These are phyloP conservation scores for Indicator indicator DNA, from an alignment of 2,113 vertebrate species.

Conservation along the genomic window DNA sequence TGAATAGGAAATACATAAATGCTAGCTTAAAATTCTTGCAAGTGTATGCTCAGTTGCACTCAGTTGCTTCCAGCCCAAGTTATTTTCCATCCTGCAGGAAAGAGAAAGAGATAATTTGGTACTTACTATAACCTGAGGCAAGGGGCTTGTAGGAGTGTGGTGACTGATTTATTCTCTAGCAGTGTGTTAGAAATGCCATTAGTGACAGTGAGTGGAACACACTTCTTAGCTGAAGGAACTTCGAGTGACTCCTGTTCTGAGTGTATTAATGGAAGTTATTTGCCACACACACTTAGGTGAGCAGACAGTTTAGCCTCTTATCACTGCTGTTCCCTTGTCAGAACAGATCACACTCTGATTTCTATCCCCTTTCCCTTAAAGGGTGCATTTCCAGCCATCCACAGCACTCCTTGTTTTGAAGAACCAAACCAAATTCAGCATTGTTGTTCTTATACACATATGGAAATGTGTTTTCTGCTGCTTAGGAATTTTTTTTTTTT, in stretches of 20 bases:
- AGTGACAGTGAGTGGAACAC: neutral
- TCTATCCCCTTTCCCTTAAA: neutral
- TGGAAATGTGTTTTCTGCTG: neutral
- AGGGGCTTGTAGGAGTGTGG: neutral
- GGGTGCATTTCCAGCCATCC: neutral
- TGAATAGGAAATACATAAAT: neutral
- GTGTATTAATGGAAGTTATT: neutral
- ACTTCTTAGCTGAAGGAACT: slow-evolving; percentile 27
- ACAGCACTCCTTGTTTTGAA: neutral
- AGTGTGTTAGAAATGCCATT: neutral
- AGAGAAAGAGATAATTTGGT: neutral
- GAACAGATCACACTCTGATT: neutral
- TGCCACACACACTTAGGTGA: neutral
- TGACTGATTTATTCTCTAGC: neutral
- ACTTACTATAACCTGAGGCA: slow-evolving; percentile 39
- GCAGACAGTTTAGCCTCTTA: neutral
- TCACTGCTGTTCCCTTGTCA: neutral
- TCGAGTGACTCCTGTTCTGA: slow-evolving; percentile 10
- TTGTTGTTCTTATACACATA: no score
- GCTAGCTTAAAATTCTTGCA: neutral
- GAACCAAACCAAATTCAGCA: no score
- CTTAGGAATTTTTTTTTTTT: neutral
- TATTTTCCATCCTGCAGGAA: neutral
- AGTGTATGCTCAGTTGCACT: neutral
- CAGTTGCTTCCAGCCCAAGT: neutral